phyloP scores from a whole-genome alignment of 2,797 vertebrate species.

The Pseudochaenichthys georgianus region DNA sequence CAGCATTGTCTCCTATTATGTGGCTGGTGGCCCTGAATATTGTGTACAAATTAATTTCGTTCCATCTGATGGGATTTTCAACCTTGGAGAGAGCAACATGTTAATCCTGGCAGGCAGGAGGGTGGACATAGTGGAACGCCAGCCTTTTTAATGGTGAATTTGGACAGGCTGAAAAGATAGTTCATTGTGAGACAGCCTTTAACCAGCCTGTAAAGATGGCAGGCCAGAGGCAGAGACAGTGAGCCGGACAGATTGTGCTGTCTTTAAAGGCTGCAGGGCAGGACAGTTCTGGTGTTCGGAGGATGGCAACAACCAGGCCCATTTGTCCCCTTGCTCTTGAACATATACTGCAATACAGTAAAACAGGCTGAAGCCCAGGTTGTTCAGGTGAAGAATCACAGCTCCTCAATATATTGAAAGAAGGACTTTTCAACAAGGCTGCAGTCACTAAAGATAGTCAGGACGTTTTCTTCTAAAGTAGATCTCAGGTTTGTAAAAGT shows the following conservation, averaged over 20 bases:
- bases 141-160: constrained; percentile 56
- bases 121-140: constrained; percentile 53
- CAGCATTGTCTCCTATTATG: constrained; percentile 78
- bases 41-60: constrained; percentile 79
- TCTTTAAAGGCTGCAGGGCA: constrained; percentile 57
- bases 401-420: constrained; percentile 13
- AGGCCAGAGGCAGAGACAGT: constrained; percentile 57
- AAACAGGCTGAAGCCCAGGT: constrained; percentile 19
- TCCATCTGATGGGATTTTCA: constrained; percentile 82
- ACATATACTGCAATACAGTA: constrained; percentile 41
- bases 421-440: neutral
- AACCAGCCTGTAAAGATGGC: constrained; percentile 72
- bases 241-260: constrained; percentile 51
- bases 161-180: constrained; percentile 61
- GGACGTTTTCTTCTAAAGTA: neutral
- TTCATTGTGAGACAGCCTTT: constrained; percentile 60
- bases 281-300: constrained; percentile 51
- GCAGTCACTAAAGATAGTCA: neutral
- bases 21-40: constrained; percentile 75
- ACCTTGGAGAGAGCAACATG: constrained; percentile 74
- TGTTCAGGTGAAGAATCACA: constrained; percentile 19
- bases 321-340: constrained; percentile 65
- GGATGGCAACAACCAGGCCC: constrained; percentile 43
- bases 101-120: constrained; percentile 71
- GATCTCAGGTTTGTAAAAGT: neutral